Percentiles rank a stretch among this genome's conserved stretches.
These are phyloP conservation scores for Passer montanus DNA, from an alignment of 2,113 vertebrate species.

Conservation along the genomic window DNA sequence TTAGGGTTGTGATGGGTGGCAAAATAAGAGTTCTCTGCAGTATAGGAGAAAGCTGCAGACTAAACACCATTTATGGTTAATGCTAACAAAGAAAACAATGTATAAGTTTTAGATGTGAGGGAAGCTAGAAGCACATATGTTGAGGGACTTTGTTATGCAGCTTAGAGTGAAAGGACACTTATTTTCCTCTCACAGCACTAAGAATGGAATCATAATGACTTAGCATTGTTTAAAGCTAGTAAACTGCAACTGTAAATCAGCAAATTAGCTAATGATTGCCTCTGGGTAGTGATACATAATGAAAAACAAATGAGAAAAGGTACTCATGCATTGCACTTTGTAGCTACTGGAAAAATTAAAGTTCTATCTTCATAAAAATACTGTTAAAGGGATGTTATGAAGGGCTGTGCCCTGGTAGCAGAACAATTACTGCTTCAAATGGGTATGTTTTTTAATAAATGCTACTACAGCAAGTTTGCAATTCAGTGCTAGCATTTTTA, in stretches of 20 bases:
- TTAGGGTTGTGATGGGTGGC: background rate
- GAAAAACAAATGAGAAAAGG: slow-evolving; percentile 68
- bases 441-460: slow-evolving; percentile 61
- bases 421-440: slow-evolving; percentile 61
- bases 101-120: slow-evolving; percentile 11
- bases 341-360: slow-evolving; percentile 66
- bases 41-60: background rate
- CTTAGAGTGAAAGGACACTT: slow-evolving; percentile 12
- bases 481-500: background rate
- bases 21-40: background rate
- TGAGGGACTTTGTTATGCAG: background rate
- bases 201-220: slow-evolving; percentile 29
- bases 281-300: slow-evolving; percentile 64
- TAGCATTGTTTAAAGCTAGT: slow-evolving; percentile 68
- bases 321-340: slow-evolving; percentile 59
- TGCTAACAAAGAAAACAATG: slow-evolving; percentile 17
- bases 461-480: background rate
- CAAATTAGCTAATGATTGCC: slow-evolving; percentile 74
- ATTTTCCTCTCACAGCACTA: slow-evolving; percentile 16
- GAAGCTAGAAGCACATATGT: background rate
- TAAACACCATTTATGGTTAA: slow-evolving; percentile 28
- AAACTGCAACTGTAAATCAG: slow-evolving; percentile 66
- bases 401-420: slow-evolving; percentile 44
- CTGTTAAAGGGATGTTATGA: slow-evolving; percentile 47
- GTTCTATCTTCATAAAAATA: slow-evolving; percentile 61